These are phyloP conservation scores for Drosophila equinoxialis DNA, from an alignment of 1,140 invertebrate species.

Conservation along the genomic window DNA sequence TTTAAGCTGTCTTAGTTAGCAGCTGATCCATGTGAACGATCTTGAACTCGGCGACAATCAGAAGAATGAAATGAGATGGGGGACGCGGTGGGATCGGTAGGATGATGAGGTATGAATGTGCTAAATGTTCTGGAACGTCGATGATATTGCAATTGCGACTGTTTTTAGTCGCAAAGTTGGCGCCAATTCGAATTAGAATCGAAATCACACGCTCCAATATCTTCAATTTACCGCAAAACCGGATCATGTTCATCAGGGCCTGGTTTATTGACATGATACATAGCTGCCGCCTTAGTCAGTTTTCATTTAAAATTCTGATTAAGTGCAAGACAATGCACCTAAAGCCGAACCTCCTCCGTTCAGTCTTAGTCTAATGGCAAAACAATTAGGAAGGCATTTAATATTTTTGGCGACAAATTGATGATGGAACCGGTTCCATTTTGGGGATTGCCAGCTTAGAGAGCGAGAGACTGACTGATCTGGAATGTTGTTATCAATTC, in stretches of 20 bases:
- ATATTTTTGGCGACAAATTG: constrained; percentile 57
- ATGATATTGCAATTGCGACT: constrained; percentile 25
- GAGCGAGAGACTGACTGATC: constrained; percentile 18
- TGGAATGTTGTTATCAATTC: constrained; percentile 8
- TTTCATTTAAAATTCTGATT: constrained; percentile 3
- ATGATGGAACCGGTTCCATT: constrained; percentile 42
- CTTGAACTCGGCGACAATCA: constrained; percentile 57
- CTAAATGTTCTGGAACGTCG: constrained; percentile 68
- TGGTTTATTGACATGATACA: constrained; percentile 61
- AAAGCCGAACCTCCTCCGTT: not conserved
- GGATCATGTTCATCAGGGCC: constrained; percentile 57
- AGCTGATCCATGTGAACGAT: constrained; percentile 55
- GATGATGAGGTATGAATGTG: constrained; percentile 40
- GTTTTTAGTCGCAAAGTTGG: constrained; percentile 43
- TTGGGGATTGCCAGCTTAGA: constrained; percentile 41
- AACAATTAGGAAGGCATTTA: constrained; percentile 76
- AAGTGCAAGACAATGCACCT: constrained; percentile 62
- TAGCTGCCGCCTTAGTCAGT: constrained; percentile 67
- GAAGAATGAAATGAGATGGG: not conserved
- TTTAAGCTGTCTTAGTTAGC: not conserved
- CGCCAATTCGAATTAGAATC: constrained; percentile 70
- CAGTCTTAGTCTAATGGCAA: constrained; percentile 64
- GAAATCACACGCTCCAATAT: constrained; percentile 28
- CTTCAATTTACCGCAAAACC: constrained; percentile 49
- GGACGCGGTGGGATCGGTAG: not conserved